These are phyloP conservation scores for Chinchilla lanigera DNA, from an alignment of 2,113 vertebrate genomes.

Conservation along the genomic window DNA sequence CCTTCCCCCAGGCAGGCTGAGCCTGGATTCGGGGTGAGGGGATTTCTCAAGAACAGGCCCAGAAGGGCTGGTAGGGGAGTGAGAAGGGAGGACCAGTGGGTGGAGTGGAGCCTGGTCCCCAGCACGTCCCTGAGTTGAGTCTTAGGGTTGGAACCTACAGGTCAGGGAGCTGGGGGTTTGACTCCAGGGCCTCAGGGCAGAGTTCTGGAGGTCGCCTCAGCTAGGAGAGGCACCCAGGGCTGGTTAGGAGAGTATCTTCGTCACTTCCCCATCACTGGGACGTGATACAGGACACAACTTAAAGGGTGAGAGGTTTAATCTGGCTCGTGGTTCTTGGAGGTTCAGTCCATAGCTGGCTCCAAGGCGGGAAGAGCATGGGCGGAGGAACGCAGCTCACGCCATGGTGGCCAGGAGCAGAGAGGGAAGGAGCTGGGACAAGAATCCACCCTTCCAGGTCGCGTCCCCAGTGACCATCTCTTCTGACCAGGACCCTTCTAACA, in stretches of 20 bases:
- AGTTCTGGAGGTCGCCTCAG: neutral
- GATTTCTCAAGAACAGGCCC: neutral
- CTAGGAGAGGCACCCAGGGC: neutral
- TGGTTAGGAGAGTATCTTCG: neutral
- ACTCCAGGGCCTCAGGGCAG: neutral
- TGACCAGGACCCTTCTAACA: neutral
- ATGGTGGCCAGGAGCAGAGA: neutral
- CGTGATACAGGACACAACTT: neutral
- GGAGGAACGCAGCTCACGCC: neutral
- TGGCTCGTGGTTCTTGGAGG: neutral
- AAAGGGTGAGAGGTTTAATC: neutral
- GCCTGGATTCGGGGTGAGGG: neutral
- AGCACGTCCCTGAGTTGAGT: neutral
- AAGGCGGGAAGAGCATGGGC: neutral
- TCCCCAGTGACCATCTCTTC: neutral
- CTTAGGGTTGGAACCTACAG: neutral
- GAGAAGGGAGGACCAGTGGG: neutral
- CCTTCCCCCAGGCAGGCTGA: neutral
- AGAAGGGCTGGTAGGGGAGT: neutral
- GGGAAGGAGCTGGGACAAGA: neutral
- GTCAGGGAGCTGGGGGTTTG: neutral
- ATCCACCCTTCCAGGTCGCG: neutral
- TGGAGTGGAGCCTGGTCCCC: neutral
- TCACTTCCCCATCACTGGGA: neutral
- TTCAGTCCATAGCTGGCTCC: neutral